Evolutionary conservation across 2,113 vertebrate species (phyloP).

Genomic region (Campylomormyrus tamandua): DNA sequence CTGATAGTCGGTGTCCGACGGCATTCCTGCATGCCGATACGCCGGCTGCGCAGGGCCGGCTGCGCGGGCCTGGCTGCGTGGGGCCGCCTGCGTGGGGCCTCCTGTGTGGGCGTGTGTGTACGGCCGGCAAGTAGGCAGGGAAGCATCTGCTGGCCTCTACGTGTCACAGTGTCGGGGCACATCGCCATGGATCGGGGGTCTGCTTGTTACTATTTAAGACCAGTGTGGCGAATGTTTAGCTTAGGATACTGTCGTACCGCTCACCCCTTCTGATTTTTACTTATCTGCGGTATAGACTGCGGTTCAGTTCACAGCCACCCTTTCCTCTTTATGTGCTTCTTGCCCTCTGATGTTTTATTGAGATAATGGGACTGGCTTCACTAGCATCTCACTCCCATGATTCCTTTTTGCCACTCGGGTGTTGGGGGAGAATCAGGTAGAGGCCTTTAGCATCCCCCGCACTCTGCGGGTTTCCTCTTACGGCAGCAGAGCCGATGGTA

Average conservation of each 20-base stretch:
- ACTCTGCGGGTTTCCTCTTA: constrained; percentile 26
- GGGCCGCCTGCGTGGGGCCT: background rate
- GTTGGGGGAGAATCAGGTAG: background rate
- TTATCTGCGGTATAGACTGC: background rate
- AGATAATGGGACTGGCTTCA: constrained; percentile 29
- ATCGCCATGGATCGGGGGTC: background rate
- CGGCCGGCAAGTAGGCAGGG: background rate
- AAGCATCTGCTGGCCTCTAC: background rate
- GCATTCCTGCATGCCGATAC: background rate
- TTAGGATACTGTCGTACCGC: background rate
- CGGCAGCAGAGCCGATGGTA: constrained; percentile 22
- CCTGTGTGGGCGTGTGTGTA: background rate
- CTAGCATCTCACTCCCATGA: constrained; percentile 24
- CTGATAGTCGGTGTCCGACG: background rate
- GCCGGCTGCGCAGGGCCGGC: background rate
- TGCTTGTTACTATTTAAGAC: background rate
- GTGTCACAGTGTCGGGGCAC: background rate
- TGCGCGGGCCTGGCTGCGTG: background rate
- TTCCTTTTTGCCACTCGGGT: background rate
- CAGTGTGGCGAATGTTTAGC: background rate
- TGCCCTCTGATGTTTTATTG: constrained; percentile 22
- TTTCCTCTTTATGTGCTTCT: background rate
- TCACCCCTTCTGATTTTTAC: background rate
- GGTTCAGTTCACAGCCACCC: background rate
- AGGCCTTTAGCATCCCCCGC: constrained; percentile 18